These are phyloP conservation scores for Acyrthosiphon pisum DNA, from an alignment of 1,140 invertebrate species.

Conservation along the genomic window DNA sequence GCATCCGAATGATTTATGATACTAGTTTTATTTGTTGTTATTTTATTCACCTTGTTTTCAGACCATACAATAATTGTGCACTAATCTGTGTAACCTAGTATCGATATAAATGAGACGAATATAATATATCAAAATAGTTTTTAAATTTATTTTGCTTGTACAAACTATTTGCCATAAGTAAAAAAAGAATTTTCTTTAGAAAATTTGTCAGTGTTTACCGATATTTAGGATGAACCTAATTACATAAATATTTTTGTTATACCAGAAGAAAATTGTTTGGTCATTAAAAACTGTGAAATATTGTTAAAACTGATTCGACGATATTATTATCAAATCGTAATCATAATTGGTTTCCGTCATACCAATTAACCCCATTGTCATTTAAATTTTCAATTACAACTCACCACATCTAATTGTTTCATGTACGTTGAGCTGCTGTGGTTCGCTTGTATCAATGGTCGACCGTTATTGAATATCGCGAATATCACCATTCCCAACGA, in stretches of 20 bases:
- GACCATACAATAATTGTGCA: not conserved
- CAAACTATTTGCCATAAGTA: not conserved
- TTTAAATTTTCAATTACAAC: constrained; percentile 62
- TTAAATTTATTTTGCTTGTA: not conserved
- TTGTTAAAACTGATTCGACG: not conserved
- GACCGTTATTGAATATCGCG: constrained; percentile 88
- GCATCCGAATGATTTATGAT: too few relatives aligned
- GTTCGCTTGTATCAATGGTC: constrained; percentile 84
- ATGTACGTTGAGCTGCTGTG: constrained; percentile 85
- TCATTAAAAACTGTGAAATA: not conserved
- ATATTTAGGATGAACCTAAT: not conserved
- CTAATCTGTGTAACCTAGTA: not conserved
- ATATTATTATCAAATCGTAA: not conserved
- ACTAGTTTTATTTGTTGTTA: not conserved
- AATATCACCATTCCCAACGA: constrained; percentile 92
- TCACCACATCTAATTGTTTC: constrained; percentile 90
- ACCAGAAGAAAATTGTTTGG: not conserved
- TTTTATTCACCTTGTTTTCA: not conserved
- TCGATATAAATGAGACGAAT: not conserved
- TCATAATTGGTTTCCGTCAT: not conserved
- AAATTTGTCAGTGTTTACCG: not conserved
- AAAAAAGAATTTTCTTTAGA: not conserved
- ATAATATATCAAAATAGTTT: not conserved
- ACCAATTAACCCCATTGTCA: not conserved
- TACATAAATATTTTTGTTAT: not conserved